Base-by-base conservation (phyloP, 1,140 invertebrate genomes). In the Ruditapes philippinarum region DNA sequence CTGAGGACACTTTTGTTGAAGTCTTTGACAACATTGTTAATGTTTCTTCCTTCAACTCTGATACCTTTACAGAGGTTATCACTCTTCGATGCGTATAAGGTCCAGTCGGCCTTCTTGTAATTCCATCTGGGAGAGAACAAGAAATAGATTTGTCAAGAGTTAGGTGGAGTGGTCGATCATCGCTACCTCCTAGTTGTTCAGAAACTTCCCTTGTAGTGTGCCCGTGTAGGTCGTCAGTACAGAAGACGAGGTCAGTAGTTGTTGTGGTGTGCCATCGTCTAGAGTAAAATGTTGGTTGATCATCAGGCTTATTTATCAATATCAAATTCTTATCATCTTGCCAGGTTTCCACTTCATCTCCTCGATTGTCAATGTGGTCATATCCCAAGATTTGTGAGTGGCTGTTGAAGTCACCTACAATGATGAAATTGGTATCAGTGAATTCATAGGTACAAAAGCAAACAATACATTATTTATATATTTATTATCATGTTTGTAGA, bases 51-150 rank as follows among this genome's bases (percentile, higher is more conserved):
- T 11, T 57, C 51, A 5, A 57, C 5, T 11, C 5, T 14, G 4
- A 57, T 57, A 22, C 3, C 19, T 57, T 19, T 57, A n/a, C 51
- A 57, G 19, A 57, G 51, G 19, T 57, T 22, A 19, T 57, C 19
- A 5, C 51, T 57, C 45, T 11, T 7, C 7, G 45, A 49, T 57
- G 17, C n/a, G n/a, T 42, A 90, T 14, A 82, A 22, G 36, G 17
- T 57, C 82, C 87, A 91, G 38, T 86, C 76, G 28, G 73, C 90
- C 49, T 89, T 88, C 76, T 86, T 86, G 36, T 86, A 78, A 33
- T 78, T 86, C 38, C 73, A 78, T 51, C 83, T 86, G 73, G 42
- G 38, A 42, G 17, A 36, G 4, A 36, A 28, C 60, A 42, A 38
- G 60, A 49, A 45, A 0, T 68, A 88, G 33, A 22, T 5, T 17